A percentile compares a stretch with the other conserved stretches of the same genome.
Evolutionary conservation across 1,140 invertebrate genomes (phyloP).

Genomic region (Paraescarpia echinospica): DNA sequence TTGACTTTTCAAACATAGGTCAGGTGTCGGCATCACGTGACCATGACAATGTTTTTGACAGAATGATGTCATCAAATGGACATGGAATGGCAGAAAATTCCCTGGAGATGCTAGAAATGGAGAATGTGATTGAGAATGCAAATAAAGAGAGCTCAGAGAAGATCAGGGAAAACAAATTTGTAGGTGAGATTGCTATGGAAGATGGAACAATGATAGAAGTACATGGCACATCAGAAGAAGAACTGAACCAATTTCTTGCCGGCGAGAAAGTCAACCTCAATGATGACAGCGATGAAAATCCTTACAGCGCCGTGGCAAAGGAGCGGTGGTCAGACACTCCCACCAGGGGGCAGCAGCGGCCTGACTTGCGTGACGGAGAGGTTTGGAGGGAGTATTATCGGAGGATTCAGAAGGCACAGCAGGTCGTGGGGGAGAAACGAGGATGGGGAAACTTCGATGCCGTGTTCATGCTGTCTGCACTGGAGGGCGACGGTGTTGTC

Average conservation of each 20-base stretch:
- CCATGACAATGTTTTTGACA: conserved; percentile 1
- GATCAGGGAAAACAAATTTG: background rate
- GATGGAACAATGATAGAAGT: background rate
- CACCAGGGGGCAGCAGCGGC: background rate
- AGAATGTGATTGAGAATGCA: background rate
- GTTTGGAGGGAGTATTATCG: conserved; percentile 20
- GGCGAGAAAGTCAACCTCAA: background rate
- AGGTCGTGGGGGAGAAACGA: conserved; percentile 41
- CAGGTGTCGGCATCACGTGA: background rate
- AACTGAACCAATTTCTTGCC: background rate
- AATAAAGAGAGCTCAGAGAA: background rate
- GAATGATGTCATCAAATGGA: background rate
- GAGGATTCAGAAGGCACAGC: conserved; percentile 22
- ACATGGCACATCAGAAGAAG: background rate
- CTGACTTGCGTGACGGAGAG: background rate
- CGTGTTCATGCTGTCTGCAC: conserved; percentile 86
- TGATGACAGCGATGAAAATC: background rate
- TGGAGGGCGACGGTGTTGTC: conserved; percentile 75
- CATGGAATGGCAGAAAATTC: background rate
- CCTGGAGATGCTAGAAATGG: background rate
- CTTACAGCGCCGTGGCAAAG: background rate
- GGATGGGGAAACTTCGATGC: conserved; percentile 78
- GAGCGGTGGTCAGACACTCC: background rate
- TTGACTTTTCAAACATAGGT: background rate
- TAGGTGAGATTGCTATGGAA: background rate